Percentiles rank a stretch among this genome's conserved stretches.
These are phyloP conservation scores for Cynoglossus semilaevis DNA, from an alignment of 2,113 vertebrate genomes.

Conservation along the genomic window DNA sequence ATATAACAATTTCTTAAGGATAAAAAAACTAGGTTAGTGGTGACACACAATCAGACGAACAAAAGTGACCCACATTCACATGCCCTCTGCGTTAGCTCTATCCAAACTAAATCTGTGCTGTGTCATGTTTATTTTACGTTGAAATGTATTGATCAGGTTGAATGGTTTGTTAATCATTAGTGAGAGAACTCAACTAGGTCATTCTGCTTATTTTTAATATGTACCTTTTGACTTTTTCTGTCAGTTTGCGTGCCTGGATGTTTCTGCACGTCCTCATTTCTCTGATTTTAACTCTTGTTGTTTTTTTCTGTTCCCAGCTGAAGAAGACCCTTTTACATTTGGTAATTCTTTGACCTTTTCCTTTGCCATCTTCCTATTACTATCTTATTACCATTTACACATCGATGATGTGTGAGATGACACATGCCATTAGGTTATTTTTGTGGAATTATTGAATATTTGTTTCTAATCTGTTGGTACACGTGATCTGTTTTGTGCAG, in stretches of 20 bases:
- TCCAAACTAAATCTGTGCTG: neutral
- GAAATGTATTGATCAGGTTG: conserved; percentile 12
- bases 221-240: conserved; percentile 17
- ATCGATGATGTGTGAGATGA: neutral
- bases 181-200: conserved; percentile 19
- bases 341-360: conserved; percentile 56
- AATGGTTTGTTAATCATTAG: conserved; percentile 27
- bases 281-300: conserved; percentile 12
- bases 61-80: too few relatives aligned
- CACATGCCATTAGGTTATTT: neutral
- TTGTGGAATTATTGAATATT: neutral
- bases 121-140: conserved; percentile 1
- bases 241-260: conserved; percentile 8
- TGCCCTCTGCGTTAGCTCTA: neutral
- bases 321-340: conserved; percentile 75
- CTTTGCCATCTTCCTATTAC: neutral
- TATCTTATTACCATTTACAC: neutral
- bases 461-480: neutral
- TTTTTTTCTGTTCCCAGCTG: conserved; percentile 39
- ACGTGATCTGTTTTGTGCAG: conserved; percentile 54
- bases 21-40: too few relatives aligned
- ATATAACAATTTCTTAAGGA: neutral
- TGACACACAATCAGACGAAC: too few relatives aligned
- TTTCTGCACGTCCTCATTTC: neutral
- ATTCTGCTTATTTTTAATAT: conserved; percentile 15